These are phyloP conservation scores for Tetraodon nigroviridis DNA, from an alignment of 2,113 vertebrate species.

Conservation along the genomic window DNA sequence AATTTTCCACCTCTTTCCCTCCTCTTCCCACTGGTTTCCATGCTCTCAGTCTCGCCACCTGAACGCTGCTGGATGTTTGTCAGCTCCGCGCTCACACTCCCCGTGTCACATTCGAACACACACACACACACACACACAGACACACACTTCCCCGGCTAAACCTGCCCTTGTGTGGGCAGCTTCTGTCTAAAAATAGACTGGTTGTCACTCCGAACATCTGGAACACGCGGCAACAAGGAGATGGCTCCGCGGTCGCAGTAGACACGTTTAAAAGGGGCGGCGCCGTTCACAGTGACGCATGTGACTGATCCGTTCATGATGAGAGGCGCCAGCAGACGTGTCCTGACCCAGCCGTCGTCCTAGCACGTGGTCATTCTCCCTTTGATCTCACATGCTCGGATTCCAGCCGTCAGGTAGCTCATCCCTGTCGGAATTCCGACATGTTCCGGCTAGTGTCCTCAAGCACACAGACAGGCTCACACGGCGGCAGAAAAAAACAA, in stretches of 20 bases:
- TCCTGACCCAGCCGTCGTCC: not conserved
- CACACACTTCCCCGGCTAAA: conserved; percentile 48
- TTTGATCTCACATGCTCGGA: not conserved
- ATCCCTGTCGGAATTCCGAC: conserved; percentile 49
- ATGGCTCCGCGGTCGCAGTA: conserved; percentile 24
- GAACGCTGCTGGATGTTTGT: conserved; percentile 61
- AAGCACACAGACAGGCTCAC: conserved; percentile 30
- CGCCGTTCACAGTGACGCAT: conserved; percentile 7
- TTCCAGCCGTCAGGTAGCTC: not conserved
- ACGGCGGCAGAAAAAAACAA: conserved; percentile 18
- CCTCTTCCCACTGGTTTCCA: conserved; percentile 61
- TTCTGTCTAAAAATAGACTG: conserved; percentile 63
- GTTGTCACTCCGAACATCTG: conserved; percentile 58
- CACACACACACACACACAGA: conserved; percentile 3
- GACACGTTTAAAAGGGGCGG: conserved; percentile 32
- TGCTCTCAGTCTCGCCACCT: conserved; percentile 71
- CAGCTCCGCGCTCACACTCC: conserved; percentile 41
- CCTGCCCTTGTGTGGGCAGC: conserved; percentile 52
- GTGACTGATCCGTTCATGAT: not conserved
- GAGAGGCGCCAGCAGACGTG: not conserved
- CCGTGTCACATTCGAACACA: conserved; percentile 19
- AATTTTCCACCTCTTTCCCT: conserved; percentile 54
- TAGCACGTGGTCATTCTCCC: not conserved
- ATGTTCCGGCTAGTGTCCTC: conserved; percentile 33
- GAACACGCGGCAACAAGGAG: conserved; percentile 3